Evolutionary conservation across 2,797 vertebrate genomes (phyloP).

Genomic region (Cirrhinus molitorella): DNA sequence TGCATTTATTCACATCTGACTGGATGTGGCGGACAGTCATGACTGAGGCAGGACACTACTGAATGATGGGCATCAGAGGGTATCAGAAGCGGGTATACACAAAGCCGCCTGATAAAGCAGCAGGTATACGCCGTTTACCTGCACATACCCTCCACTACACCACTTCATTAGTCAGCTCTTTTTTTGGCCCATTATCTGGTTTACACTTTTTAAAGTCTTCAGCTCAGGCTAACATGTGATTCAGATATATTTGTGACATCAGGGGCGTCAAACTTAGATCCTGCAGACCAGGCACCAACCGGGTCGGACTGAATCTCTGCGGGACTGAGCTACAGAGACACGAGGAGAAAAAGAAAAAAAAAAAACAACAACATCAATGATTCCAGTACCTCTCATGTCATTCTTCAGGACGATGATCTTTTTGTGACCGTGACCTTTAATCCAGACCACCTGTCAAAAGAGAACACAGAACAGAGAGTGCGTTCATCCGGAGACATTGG

Average conservation of each 20-base stretch:
- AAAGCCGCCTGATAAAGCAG: too few relatives aligned
- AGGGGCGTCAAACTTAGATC: neutral
- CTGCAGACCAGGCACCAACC: neutral
- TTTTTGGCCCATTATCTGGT: too few relatives aligned
- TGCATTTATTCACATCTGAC: too few relatives aligned
- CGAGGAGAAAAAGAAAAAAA: too few relatives aligned
- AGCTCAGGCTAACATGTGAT: neutral
- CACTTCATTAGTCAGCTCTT: too few relatives aligned
- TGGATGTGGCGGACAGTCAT: too few relatives aligned
- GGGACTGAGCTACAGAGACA: neutral
- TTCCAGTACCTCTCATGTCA: slow-evolving; percentile 92
- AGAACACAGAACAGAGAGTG: neutral
- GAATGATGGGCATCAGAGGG: too few relatives aligned
- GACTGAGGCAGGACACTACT: too few relatives aligned
- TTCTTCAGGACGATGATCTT: slow-evolving; percentile 98
- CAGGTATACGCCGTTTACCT: too few relatives aligned
- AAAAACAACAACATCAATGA: neutral
- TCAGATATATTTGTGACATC: neutral
- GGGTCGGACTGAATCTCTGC: neutral
- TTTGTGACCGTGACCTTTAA: slow-evolving; percentile 98
- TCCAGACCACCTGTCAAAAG: slow-evolving; percentile 95
- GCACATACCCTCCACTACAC: too few relatives aligned
- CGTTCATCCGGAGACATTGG: neutral
- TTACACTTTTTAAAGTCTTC: neutral
- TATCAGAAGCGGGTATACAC: too few relatives aligned